Conservation (phyloP, 2,888 invertebrate genomes). For the Cryptocheilus praepositus region DNA sequence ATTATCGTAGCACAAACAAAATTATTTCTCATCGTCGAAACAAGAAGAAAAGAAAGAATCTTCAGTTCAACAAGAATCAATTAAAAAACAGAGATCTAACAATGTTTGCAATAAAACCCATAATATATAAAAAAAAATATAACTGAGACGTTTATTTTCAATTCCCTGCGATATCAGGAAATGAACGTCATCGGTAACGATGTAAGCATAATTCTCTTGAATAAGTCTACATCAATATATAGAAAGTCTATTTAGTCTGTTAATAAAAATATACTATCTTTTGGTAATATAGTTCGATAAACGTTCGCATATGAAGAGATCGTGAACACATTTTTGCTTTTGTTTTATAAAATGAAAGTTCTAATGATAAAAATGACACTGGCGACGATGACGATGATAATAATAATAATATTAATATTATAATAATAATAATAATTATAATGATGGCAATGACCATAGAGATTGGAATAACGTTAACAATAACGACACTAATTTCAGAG, state of each 20-base stretch:
- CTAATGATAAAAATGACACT: background rate
- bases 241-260: slow-evolving; percentile 23
- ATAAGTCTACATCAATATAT: slow-evolving; percentile 10
- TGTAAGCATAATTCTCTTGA: slow-evolving; percentile 6
- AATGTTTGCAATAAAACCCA: slow-evolving; percentile 22
- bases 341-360: slow-evolving; percentile 4
- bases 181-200: slow-evolving; percentile 3
- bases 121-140: slow-evolving; percentile 11
- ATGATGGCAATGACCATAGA: slow-evolving; percentile 3
- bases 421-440: slow-evolving; percentile 15
- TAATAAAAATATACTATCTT: slow-evolving; percentile 34
- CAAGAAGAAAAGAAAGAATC: background rate
- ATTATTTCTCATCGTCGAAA: background rate
- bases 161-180: background rate
- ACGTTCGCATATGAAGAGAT: slow-evolving; percentile 1
- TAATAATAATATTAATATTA: slow-evolving; percentile 11
- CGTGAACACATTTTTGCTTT: slow-evolving; percentile 1
- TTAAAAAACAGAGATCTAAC: slow-evolving; percentile 12
- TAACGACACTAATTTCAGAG: slow-evolving; percentile 49
- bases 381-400: slow-evolving; percentile 31
- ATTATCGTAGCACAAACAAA: slow-evolving; percentile 32
- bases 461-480: slow-evolving; percentile 52
- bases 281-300: slow-evolving; percentile 8
- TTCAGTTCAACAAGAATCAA: slow-evolving; percentile 19
- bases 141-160: slow-evolving; percentile 17